Percentiles rank a stretch among this genome's conserved stretches.
Evolutionary conservation across 1,140 invertebrate species (phyloP).

Genomic region (Hyles euphorbiae): DNA sequence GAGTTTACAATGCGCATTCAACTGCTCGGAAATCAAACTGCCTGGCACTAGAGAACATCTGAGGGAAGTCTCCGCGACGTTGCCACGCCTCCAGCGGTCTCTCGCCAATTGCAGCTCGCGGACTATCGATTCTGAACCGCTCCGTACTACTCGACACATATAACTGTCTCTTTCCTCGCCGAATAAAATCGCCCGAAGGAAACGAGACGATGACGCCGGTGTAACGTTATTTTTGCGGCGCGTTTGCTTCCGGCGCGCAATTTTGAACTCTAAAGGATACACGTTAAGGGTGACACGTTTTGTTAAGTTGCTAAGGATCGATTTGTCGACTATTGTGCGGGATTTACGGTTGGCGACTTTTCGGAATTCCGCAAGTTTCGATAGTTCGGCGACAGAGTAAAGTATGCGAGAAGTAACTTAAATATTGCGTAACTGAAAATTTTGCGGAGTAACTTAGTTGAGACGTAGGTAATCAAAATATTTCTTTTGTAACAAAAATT

Average conservation of each 20-base stretch:
- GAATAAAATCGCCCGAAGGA: no score
- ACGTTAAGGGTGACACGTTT: neutral
- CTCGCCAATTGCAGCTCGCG: constrained; percentile 13
- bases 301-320: neutral
- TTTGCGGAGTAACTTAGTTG: no score
- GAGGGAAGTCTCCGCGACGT: constrained; percentile 54
- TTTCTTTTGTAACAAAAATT: no score
- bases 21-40: constrained; percentile 63
- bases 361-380: no score
- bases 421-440: no score
- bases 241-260: neutral
- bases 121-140: constrained; percentile 1
- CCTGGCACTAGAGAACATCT: constrained; percentile 45
- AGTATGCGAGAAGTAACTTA: no score
- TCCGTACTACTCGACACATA: constrained; percentile 8
- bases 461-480: no score
- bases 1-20: constrained; percentile 65
- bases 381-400: no score
- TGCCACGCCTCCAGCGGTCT: constrained; percentile 41
- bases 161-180: constrained; percentile 34
- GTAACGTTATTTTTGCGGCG: no score
- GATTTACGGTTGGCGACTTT: neutral
- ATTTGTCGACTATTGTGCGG: neutral
- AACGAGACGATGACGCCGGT: no score
- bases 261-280: neutral